Conservation (phyloP, 2,113 vertebrate species). For the pig (Sus scrofa) region T2T-Sscrofa CM000812.6:122810001-122810500, state of each 20-base stretch:
- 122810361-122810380: slow-evolving; percentile 24
- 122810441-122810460: not conserved
- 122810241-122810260: too few relatives aligned
- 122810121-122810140: not conserved
- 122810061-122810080: slow-evolving; percentile 2
- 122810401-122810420: not conserved
- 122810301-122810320: too few relatives aligned
- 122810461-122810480: not conserved
- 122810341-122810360: not conserved
- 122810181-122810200: slow-evolving; percentile 14
- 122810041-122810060: not conserved
- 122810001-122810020: too few relatives aligned
- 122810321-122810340: too few relatives aligned
- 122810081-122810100: not conserved
- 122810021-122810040: too few relatives aligned
- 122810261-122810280: too few relatives aligned
- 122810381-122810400: slow-evolving; percentile 45
- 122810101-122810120: not conserved
- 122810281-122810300: too few relatives aligned
- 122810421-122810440: slow-evolving; percentile 7
- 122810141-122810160: not conserved
- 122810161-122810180: slow-evolving; percentile 36
- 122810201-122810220: not conserved
- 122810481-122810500: not conserved
- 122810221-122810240: too few relatives aligned